phyloP scores from a whole-genome alignment of 2,888 invertebrate genomes.

The Agonopterix subpropinquella region DNA sequence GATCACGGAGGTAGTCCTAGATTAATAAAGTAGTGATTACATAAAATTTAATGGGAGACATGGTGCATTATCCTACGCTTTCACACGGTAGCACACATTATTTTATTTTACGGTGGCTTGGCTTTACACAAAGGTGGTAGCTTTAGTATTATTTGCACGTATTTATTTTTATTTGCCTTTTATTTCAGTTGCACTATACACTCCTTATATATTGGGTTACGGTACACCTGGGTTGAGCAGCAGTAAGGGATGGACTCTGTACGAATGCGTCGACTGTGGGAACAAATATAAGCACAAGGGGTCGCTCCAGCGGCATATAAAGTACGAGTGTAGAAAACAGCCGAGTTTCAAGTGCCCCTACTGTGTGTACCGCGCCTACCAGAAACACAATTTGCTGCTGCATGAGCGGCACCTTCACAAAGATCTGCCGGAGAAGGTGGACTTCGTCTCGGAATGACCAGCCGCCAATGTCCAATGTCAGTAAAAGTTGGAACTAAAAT shows the following conservation, averaged over 20 bases:
- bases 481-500: conserved; percentile 24
- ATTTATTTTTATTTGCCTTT: conserved; percentile 71
- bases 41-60: conserved; percentile 69
- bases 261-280: conserved; percentile 83
- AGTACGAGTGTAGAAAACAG: conserved; percentile 84
- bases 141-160: conserved; percentile 57
- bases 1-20: conserved; percentile 28
- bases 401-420: conserved; percentile 72
- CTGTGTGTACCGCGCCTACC: conserved; percentile 81
- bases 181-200: conserved; percentile 75
- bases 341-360: conserved; percentile 83
- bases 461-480: conserved; percentile 46
- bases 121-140: conserved; percentile 57
- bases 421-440: conserved; percentile 72
- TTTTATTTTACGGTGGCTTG: conserved; percentile 47
- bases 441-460: conserved; percentile 71
- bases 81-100: conserved; percentile 44
- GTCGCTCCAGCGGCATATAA: conserved; percentile 84
- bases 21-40: conserved; percentile 33
- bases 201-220: conserved; percentile 74
- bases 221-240: conserved; percentile 61
- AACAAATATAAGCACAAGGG: conserved; percentile 89
- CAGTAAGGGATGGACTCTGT: conserved; percentile 68
- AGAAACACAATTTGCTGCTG: conserved; percentile 77
- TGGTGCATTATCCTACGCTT: conserved; percentile 72